A percentile compares a stretch with the other conserved stretches of the same genome.
Evolutionary conservation across 2,888 invertebrate genomes (phyloP).

Genomic region (Pachliopta kotzebuea): DNA sequence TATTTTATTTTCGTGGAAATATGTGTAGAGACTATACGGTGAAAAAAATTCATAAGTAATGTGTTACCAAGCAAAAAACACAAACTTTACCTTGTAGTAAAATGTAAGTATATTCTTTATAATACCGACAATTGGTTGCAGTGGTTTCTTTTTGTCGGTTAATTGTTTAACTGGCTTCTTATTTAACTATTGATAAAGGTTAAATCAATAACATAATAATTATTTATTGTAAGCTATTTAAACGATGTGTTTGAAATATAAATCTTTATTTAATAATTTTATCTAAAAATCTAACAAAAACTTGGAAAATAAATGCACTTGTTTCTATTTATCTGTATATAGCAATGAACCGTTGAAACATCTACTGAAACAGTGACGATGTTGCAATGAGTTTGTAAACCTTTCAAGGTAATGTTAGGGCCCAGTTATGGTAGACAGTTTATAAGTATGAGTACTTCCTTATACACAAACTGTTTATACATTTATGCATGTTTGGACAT

Average conservation of each 20-base stretch:
- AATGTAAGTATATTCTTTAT: constrained; percentile 58
- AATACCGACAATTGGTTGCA: constrained; percentile 41
- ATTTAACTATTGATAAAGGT: constrained; percentile 7
- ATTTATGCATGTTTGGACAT: constrained; percentile 22
- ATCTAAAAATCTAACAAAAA: constrained; percentile 29
- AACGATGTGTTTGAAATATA: neutral
- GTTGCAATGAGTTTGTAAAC: constrained; percentile 41
- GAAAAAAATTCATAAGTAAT: constrained; percentile 36
- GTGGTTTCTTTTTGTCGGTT: constrained; percentile 49
- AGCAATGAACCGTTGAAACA: constrained; percentile 43
- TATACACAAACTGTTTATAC: constrained; percentile 15
- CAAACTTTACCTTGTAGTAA: constrained; percentile 42
- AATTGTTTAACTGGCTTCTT: constrained; percentile 34
- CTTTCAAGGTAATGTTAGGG: constrained; percentile 56
- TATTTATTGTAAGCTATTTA: neutral
- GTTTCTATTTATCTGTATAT: constrained; percentile 37
- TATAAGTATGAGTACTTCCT: constrained; percentile 26
- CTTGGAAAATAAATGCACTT: constrained; percentile 34
- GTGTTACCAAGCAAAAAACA: constrained; percentile 39
- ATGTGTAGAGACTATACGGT: constrained; percentile 52
- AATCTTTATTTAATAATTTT: constrained; percentile 1
- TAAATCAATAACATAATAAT: neutral
- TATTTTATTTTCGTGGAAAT: constrained; percentile 47
- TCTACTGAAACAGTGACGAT: constrained; percentile 41
- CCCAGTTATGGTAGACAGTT: constrained; percentile 40